A percentile compares a stretch with the other conserved stretches of the same genome.
phyloP scores from a whole-genome alignment of 2,888 invertebrate genomes.

The Malthinus seriepunctatus region DNA sequence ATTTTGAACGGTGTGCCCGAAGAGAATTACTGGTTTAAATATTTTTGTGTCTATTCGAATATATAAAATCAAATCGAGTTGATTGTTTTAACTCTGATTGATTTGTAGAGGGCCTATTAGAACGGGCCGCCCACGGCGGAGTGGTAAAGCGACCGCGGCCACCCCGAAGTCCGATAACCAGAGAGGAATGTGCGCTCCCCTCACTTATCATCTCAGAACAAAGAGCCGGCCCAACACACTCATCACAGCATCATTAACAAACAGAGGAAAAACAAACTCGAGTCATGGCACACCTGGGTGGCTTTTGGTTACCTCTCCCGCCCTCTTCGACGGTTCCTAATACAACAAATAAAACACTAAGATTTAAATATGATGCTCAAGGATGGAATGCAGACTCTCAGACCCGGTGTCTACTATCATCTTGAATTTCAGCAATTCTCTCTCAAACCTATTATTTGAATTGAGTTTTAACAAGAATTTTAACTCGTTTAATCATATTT shows the following conservation, averaged over 20 bases:
- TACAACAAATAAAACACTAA: constrained; percentile 41
- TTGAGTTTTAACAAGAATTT: constrained; percentile 11
- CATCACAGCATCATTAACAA: constrained; percentile 56
- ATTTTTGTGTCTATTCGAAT: constrained; percentile 6
- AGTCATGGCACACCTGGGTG: constrained; percentile 54
- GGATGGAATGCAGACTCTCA: constrained; percentile 50
- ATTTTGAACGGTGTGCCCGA: constrained; percentile 4
- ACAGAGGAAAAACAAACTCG: constrained; percentile 55
- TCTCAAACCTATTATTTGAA: constrained; percentile 25
- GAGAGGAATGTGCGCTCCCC: constrained; percentile 45
- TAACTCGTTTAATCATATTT: constrained; percentile 3
- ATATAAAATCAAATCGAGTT: constrained; percentile 20
- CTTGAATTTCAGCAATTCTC: constrained; percentile 20
- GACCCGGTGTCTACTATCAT: constrained; percentile 50
- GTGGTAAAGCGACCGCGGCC: constrained; percentile 43
- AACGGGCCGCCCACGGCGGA: constrained; percentile 46
- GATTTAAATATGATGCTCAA: constrained; percentile 45
- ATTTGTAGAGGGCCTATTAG: constrained; percentile 48
- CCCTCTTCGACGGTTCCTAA: constrained; percentile 29
- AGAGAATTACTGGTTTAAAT: not conserved
- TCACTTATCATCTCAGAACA: constrained; percentile 42
- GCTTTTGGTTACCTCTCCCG: constrained; percentile 39
- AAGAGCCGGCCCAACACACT: constrained; percentile 48
- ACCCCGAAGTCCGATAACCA: constrained; percentile 50
- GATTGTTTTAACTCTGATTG: constrained; percentile 41